Evolutionary conservation across 1,140 invertebrate species (phyloP).

Genomic region (Drosophila baimaii): DNA sequence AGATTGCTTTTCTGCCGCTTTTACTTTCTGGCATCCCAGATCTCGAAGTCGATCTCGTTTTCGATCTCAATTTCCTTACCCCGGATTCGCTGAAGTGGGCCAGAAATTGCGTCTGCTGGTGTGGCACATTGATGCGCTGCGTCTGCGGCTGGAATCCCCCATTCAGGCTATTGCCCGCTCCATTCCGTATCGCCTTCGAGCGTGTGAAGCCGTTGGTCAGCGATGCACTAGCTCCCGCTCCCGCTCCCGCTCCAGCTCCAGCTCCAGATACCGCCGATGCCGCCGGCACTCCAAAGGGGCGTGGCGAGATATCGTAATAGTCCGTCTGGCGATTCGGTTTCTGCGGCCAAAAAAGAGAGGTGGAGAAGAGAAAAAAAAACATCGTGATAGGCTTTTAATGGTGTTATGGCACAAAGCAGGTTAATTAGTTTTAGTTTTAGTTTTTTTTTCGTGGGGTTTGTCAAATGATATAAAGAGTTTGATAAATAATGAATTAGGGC

Average conservation of each 20-base stretch:
- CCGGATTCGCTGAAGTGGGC: slow-evolving; percentile 74
- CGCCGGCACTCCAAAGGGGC: slow-evolving; percentile 75
- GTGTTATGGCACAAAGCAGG: slow-evolving; percentile 37
- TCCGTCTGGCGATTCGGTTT: slow-evolving; percentile 79
- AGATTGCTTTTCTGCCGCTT: slow-evolving; percentile 29
- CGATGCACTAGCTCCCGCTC: slow-evolving; percentile 32
- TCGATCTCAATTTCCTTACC: slow-evolving; percentile 55
- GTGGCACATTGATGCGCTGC: slow-evolving; percentile 72
- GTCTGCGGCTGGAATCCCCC: slow-evolving; percentile 63
- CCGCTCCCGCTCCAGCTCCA: slow-evolving; percentile 20
- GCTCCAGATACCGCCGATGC: slow-evolving; percentile 13
- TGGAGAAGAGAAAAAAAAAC: slow-evolving; percentile 19
- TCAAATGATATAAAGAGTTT: slow-evolving; percentile 23
- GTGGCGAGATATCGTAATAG: slow-evolving; percentile 83
- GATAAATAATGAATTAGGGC: slow-evolving; percentile 37
- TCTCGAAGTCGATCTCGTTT: slow-evolving; percentile 15
- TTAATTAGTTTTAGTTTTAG: slow-evolving; percentile 61
- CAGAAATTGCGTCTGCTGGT: slow-evolving; percentile 81
- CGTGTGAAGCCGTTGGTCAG: slow-evolving; percentile 63
- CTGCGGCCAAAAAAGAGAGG: slow-evolving; percentile 44
- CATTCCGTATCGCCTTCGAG: slow-evolving; percentile 77
- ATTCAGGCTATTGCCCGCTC: slow-evolving; percentile 60
- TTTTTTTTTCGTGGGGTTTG: slow-evolving; percentile 22
- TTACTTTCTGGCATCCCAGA: slow-evolving; percentile 30
- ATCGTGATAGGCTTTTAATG: slow-evolving; percentile 47